Percentiles rank a stretch among this genome's conserved stretches.
Evolutionary conservation across 2,888 invertebrate species (phyloP).

Genomic region (Tanypteryx hageni): DNA sequence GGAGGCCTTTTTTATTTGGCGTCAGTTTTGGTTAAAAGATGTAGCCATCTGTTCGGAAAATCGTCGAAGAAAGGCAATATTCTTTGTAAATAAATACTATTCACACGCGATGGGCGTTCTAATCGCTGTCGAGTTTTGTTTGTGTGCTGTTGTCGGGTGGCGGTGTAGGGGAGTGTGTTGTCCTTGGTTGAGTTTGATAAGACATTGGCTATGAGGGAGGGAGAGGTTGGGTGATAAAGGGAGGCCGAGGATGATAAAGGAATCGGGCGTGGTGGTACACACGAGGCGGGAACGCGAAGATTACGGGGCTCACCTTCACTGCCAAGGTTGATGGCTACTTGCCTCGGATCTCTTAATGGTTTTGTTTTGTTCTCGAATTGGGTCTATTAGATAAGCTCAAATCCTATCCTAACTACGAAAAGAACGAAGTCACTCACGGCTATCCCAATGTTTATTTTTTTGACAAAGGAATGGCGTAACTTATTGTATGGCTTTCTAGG

Average conservation of each 20-base stretch:
- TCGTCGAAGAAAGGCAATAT: neutral
- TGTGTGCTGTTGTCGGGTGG: conserved; percentile 21
- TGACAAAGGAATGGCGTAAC: too few species aligned
- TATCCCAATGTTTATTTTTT: too few species aligned
- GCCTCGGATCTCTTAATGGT: neutral
- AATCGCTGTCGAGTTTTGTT: neutral
- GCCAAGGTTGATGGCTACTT: conserved; percentile 42
- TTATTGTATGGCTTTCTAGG: too few species aligned
- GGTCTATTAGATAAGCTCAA: neutral
- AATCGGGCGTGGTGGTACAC: neutral
- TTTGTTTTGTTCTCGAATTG: conserved; percentile 26
- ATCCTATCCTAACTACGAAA: too few species aligned
- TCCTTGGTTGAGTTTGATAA: conserved; percentile 43
- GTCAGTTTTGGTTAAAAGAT: neutral
- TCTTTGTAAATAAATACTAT: neutral
- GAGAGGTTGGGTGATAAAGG: neutral
- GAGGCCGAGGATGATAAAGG: conserved; percentile 38
- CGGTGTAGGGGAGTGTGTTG: neutral
- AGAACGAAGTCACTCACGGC: too few species aligned
- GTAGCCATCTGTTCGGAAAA: neutral
- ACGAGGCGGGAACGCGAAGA: neutral
- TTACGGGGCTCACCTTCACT: conserved; percentile 18
- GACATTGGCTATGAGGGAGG: conserved; percentile 9
- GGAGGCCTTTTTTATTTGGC: too few species aligned
- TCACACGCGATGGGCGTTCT: neutral